Conservation (phyloP, 1,140 invertebrate genomes). For the Aphaenogaster floridana region DNA sequence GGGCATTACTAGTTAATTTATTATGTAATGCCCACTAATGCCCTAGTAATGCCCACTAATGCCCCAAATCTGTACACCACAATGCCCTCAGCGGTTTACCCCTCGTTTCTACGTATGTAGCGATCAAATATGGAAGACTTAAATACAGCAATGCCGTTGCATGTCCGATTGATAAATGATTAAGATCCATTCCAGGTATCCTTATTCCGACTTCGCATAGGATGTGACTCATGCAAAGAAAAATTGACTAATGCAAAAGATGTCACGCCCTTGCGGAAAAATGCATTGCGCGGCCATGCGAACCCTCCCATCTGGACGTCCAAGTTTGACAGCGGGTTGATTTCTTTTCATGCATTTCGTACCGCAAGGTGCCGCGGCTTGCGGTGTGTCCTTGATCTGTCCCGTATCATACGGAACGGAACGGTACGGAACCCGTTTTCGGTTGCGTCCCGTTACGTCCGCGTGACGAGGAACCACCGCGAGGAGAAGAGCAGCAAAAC, state of each 20-base stretch:
- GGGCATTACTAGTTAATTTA: no score
- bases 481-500: slow-evolving; percentile 26
- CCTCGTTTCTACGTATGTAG: no score
- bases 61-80: no score
- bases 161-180: no score
- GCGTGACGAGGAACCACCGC: slow-evolving; percentile 58
- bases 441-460: slow-evolving; percentile 72
- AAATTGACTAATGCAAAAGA: background rate
- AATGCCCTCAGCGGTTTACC: no score
- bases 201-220: no score
- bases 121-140: no score
- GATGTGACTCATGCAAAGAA: background rate
- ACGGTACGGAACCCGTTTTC: slow-evolving; percentile 74
- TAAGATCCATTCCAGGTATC: no score
- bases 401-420: slow-evolving; percentile 64
- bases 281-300: background rate
- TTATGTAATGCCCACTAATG: no score
- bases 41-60: no score
- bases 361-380: slow-evolving; percentile 25
- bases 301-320: background rate
- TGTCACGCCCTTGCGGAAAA: background rate
- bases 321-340: slow-evolving; percentile 6
- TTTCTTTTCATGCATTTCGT: background rate
- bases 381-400: slow-evolving; percentile 79
- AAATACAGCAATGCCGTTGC: no score